phyloP scores from a whole-genome alignment of 1,140 invertebrate genomes.

The Drosophila arawakana region DNA sequence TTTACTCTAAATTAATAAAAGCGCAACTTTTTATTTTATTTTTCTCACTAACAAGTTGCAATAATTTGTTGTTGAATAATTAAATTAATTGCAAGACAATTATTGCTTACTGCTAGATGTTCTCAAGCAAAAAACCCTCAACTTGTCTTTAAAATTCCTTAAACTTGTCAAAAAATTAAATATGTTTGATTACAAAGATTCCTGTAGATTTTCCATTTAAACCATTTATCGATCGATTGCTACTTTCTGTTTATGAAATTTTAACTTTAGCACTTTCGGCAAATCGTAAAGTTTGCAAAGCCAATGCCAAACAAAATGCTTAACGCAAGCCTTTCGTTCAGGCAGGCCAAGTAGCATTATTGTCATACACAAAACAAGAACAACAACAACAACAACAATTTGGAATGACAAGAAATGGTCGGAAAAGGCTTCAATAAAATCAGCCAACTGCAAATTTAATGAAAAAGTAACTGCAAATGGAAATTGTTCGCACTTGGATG shows the following conservation, averaged over 20 bases:
- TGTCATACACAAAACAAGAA: slow-evolving; percentile 29
- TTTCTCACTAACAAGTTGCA: too few relatives aligned
- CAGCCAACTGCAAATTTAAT: slow-evolving; percentile 66
- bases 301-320: slow-evolving; percentile 50
- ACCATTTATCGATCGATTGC: slow-evolving; percentile 1
- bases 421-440: slow-evolving; percentile 31
- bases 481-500: slow-evolving; percentile 37
- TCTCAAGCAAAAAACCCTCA: too few relatives aligned
- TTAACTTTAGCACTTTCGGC: slow-evolving; percentile 58
- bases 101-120: too few relatives aligned
- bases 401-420: slow-evolving; percentile 15
- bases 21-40: too few relatives aligned
- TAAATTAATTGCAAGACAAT: too few relatives aligned
- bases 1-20: too few relatives aligned
- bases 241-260: slow-evolving; percentile 17
- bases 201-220: too few relatives aligned
- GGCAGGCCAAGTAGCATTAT: slow-evolving; percentile 25
- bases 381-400: slow-evolving; percentile 20
- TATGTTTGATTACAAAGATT: too few relatives aligned
- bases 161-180: too few relatives aligned
- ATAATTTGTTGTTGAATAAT: too few relatives aligned
- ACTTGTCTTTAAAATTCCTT: too few relatives aligned
- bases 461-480: slow-evolving; percentile 49
- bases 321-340: slow-evolving; percentile 23
- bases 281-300: slow-evolving; percentile 52